These are phyloP conservation scores for Pocillopora damicornis DNA, from an alignment of 64 coral and sea anemone species.

Conservation along the genomic window DNA sequence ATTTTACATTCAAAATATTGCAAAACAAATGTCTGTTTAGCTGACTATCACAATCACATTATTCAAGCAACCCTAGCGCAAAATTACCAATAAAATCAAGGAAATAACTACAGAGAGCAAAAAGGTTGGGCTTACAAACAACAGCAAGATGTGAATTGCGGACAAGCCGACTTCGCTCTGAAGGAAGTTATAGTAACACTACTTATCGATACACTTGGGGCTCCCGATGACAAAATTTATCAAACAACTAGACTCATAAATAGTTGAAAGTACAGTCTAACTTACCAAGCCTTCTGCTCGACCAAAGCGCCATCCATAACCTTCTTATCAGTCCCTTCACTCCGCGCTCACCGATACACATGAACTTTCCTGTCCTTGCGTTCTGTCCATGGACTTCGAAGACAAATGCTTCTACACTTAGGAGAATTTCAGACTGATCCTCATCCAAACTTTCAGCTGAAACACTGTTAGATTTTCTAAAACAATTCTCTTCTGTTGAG, in stretches of 20 bases:
- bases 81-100: not conserved
- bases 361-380: not conserved
- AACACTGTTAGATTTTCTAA: not conserved
- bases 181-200: not conserved
- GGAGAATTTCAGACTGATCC: constrained; percentile 12
- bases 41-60: not conserved
- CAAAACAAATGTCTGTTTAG: not conserved
- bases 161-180: not conserved
- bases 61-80: not conserved
- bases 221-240: not conserved
- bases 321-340: not conserved
- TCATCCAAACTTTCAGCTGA: not conserved
- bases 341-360: not conserved
- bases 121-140: not conserved
- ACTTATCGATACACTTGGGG: not conserved
- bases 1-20: not conserved
- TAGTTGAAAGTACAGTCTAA: not conserved
- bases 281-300: constrained; percentile 42
- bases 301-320: constrained; percentile 23
- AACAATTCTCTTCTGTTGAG: not conserved
- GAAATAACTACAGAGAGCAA: not conserved
- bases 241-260: not conserved
- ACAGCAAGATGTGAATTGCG: not conserved
- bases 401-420: not conserved
- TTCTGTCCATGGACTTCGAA: not conserved